A percentile compares a stretch with the other conserved stretches of the same genome.
phyloP scores from a whole-genome alignment of 2,888 invertebrate species.

The Ceratothoa steindachneri region DNA sequence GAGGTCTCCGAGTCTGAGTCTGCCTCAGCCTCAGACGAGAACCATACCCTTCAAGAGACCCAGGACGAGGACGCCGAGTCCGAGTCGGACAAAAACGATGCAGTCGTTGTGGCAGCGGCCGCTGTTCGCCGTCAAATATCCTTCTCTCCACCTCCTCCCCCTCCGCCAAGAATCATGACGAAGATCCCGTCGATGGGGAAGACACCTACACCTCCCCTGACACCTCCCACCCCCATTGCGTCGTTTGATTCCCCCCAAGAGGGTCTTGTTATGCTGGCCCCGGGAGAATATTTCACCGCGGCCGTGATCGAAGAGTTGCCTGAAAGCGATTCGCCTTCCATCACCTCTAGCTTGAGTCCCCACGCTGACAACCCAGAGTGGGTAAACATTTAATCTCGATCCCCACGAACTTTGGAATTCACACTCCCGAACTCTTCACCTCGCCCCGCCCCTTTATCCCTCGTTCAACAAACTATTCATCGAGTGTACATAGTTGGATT shows the following conservation, averaged over 20 bases:
- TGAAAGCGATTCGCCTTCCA: neutral
- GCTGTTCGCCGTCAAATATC: neutral
- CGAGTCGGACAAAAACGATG: conserved; percentile 35
- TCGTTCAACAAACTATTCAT: too few species aligned
- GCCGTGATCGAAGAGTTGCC: neutral
- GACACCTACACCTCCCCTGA: conserved; percentile 38
- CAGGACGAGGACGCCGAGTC: conserved; percentile 29
- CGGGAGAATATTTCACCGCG: neutral
- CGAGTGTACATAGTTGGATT: too few species aligned
- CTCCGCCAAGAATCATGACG: conserved; percentile 19
- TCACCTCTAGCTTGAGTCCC: conserved; percentile 1
- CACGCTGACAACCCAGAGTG: conserved; percentile 1
- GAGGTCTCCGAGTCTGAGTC: conserved; percentile 46
- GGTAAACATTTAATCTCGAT: neutral
- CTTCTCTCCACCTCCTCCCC: conserved; percentile 20
- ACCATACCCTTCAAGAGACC: conserved; percentile 44
- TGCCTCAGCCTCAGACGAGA: conserved; percentile 44
- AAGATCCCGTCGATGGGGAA: neutral
- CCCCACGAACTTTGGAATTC: too few species aligned
- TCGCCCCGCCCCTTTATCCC: too few species aligned
- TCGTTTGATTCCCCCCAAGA: conserved; percentile 26
- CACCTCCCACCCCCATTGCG: conserved; percentile 33
- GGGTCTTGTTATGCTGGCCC: neutral
- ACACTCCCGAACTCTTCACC: too few species aligned
- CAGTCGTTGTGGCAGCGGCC: neutral